A percentile compares a stretch with the other conserved stretches of the same genome.
Evolutionary conservation across 2,888 invertebrate species (phyloP).

Genomic region (Drosophila nigricruria): DNA sequence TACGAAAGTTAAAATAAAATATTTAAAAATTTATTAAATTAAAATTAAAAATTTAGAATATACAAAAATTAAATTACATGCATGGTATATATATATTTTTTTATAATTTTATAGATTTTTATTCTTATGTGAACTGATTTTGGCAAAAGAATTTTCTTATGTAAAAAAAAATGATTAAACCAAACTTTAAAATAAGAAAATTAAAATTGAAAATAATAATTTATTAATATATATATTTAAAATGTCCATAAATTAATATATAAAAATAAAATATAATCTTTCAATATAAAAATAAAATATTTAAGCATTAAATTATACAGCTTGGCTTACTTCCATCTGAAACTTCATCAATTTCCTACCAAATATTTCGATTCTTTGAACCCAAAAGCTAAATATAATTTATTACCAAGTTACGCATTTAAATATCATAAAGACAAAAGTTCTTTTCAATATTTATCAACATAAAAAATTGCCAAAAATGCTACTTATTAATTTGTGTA

Average conservation of each 20-base stretch:
- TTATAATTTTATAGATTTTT: neutral
- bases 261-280: too few species aligned
- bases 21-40: neutral
- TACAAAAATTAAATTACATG: neutral
- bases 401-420: conserved; percentile 15
- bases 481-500: conserved; percentile 26
- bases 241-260: too few species aligned
- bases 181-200: too few species aligned
- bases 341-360: neutral
- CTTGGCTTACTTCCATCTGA: neutral
- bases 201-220: too few species aligned
- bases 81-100: too few species aligned
- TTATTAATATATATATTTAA: too few species aligned
- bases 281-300: neutral
- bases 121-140: neutral
- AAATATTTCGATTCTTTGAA: neutral
- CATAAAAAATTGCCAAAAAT: conserved; percentile 16
- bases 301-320: neutral
- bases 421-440: conserved; percentile 4
- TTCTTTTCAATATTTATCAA: conserved; percentile 30
- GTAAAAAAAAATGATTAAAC: too few species aligned
- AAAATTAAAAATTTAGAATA: neutral
- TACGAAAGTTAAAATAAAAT: neutral
- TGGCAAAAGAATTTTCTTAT: neutral
- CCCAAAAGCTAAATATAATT: conserved; percentile 17